Evolutionary conservation across 2,888 invertebrate species (phyloP).

Genomic region (Tenthredo distinguenda): DNA sequence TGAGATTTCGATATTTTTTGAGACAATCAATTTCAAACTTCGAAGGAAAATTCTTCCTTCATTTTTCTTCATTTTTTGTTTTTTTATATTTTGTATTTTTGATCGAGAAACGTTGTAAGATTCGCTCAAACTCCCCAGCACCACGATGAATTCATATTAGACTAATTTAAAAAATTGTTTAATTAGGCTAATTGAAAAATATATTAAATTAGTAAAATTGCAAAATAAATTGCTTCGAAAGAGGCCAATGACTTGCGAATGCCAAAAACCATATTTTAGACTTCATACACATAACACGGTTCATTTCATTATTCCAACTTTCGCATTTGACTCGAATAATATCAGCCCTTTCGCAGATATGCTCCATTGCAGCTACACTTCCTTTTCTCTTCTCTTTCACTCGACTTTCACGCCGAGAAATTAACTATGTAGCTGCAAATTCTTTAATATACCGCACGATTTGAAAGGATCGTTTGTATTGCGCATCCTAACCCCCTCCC

Average conservation of each 20-base stretch:
- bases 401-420: constrained; percentile 26
- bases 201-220: neutral
- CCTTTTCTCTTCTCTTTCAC: constrained; percentile 45
- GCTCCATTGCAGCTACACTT: constrained; percentile 27
- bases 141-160: neutral
- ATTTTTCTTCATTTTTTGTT: neutral
- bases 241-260: neutral
- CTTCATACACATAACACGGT: neutral
- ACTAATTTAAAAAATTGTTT: neutral
- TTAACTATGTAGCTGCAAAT: neutral
- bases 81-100: neutral
- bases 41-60: neutral
- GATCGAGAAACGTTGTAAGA: neutral
- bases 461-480: neutral
- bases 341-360: constrained; percentile 20
- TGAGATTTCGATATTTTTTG: neutral
- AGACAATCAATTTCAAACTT: neutral
- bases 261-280: neutral
- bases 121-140: neutral
- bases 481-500: neutral
- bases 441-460: neutral
- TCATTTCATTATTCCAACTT: neutral
- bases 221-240: neutral
- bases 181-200: neutral
- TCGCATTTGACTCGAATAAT: constrained; percentile 3